Evolutionary conservation across 2,797 vertebrate genomes (phyloP), one percentile per base, ranked within the genome.

Genomic region (Cyclopterus lumpus): DNA sequence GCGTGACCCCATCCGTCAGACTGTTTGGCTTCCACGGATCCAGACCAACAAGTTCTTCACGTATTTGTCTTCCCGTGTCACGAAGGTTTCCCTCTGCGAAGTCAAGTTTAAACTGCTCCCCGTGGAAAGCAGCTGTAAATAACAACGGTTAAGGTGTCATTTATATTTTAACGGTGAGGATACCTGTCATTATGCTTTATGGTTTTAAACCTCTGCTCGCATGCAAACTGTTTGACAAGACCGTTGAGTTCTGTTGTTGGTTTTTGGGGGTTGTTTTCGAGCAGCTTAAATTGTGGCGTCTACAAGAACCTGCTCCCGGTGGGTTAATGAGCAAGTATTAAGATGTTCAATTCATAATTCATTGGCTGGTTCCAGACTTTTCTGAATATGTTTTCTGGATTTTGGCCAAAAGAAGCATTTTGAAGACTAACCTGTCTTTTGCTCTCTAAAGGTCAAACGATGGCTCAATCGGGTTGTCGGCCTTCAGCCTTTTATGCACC

Each of bases 61-160:
- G 3, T 10, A 0, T 16, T 12, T 15, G 7, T 4, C 32, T 2
- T 60, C 11, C 60, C 8, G 58, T 46, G 32, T 28, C 18, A n/a
- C 4, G 0, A 30, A 16, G 7, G 24, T 5, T 55, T 65, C 15
- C n/a, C n/a, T n/a, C 8, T 34, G 6, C 34, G 34, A 6, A 8
- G 8, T 34, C 34, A 34, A 20, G 11, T 15, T 48, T 2, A 4
- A 34, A 26, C 1, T 3, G 14, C 4, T 57, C 6, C 4, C n/a
- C 14, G 20, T 4, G 32, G 40, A 32, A 30, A 62, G 20, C 26
- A 51, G 10, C 16, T 24, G 65, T 32, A 38, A 15, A 71, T 75
- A 81, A 36, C 30, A 61, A 22, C 44, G 4, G 68, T 82, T 82
- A 57, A 1, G 2, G 0, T 48, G 20, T 38, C 5, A 12, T n/a